Evolutionary conservation across 2,888 invertebrate genomes (phyloP), one percentile per base, ranked within the genome.

Genomic region (Dorcus hopei): DNA sequence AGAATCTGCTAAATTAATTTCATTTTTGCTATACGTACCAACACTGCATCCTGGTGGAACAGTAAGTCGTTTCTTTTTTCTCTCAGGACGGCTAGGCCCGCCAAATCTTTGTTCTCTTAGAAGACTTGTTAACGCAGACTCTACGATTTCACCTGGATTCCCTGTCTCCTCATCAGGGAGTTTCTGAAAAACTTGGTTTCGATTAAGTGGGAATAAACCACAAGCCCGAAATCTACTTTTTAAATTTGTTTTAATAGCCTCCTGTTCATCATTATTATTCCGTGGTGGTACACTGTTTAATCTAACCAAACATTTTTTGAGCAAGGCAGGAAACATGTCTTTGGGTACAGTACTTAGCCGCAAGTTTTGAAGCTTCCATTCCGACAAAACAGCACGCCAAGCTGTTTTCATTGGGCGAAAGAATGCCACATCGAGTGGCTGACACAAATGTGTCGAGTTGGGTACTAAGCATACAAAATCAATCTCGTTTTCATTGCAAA

Each of bases 401-500:
- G 40, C 33, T n/a, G 23, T 26, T 41, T 54, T 54, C 16, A 54
- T 49, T 38, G 40, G 49, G 11, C 49, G 14, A 14, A 54, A 54
- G 19, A 19, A 19, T 11, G 19, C 39, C 39, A 54, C 54, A 41
- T 54, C 54, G 11, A 54, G 23, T n/a, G 40, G 39, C 54, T 54
- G 49, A 16, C 39, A 48, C 11, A 49, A 40, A 40, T 54, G 49
- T 38, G 54, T 49, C 8, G 38, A 48, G 39, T 49, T 48, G n/a
- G 40, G 41, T 9, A 23, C 38, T 23, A 54, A 47, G n/a, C 33
- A 49, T 11, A 49, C 14, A 49, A 49, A 49, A 40, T 38, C 23
- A 40, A 54, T 54, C 9, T 54, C 41, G 33, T 54, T 54, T 38
- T 49, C 49, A 11, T 48, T 23, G 38, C 54, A 52, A 9, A 26